These are phyloP conservation scores for Argya squamiceps DNA, from an alignment of 2,797 vertebrate species.

Conservation along the genomic window DNA sequence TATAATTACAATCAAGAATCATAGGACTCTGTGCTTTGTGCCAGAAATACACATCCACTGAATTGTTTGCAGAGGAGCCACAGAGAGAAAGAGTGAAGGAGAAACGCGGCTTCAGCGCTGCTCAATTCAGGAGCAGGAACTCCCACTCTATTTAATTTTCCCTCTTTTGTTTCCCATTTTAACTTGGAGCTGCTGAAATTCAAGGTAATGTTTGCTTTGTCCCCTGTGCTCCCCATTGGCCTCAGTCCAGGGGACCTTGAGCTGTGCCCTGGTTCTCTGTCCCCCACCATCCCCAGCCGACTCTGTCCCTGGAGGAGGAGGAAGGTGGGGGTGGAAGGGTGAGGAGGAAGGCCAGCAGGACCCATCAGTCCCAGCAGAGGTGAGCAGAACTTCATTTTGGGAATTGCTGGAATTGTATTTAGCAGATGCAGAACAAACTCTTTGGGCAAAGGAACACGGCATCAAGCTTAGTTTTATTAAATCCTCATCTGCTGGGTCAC, in stretches of 20 bases:
- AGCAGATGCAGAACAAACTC: not conserved
- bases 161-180: not conserved
- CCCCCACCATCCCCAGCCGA: not conserved
- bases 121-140: constrained; percentile 14
- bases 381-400: not conserved
- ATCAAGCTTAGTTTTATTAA: not conserved
- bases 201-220: not conserved
- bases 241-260: not conserved
- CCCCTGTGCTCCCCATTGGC: not conserved
- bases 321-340: not conserved
- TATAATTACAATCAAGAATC: constrained; percentile 70
- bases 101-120: not conserved
- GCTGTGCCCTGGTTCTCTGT: not conserved
- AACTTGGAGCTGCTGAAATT: not conserved
- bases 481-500: not conserved
- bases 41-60: constrained; percentile 55
- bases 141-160: constrained; percentile 12
- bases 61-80: constrained; percentile 49
- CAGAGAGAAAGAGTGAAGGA: not conserved
- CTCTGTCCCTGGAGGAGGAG: not conserved
- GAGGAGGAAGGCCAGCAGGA: not conserved
- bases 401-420: not conserved
- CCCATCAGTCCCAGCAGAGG: rapidly evolving
- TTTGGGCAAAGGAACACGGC: rapidly evolving
- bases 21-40: constrained; percentile 56